Evolutionary conservation across 2,888 invertebrate species (phyloP), one percentile per base, ranked within the genome.

Genomic region (Tenthredo livida): DNA sequence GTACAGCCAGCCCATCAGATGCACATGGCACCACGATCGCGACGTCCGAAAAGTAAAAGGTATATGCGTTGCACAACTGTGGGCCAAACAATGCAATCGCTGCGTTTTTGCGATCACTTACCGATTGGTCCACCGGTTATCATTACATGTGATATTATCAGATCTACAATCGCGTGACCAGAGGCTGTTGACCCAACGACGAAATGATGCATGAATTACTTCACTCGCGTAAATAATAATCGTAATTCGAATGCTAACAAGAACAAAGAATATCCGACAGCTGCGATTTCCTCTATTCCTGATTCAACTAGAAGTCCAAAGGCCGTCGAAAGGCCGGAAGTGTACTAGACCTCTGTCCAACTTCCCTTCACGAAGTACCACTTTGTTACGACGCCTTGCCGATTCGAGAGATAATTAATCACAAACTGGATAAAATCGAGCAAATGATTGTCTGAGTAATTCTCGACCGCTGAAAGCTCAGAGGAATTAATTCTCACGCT

Each of bases 31-130:
- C n/a, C 10, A 54, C 17, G n/a, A 29, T 77, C 17, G 29, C 29
- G 33, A 77, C 0, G 29, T 29, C 54, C n/a, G 9, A 77, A 77
- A 77, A 77, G 77, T 77, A 54, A 77, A 47, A 77, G 54, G 54
- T 50, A 12, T 6, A 29, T 50, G 29, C 50, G 17, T 29, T 50
- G 54, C 77, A 77, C 17, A 50, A 54, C 15, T 29, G 37, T 7
- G 33, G 50, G 33, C 54, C 50, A 54, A 40, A 54, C 29, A 50
- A 77, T 77, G 50, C 54, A 29, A 50, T 77, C 6, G 54, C 33
- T 77, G 72, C 43, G 40, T 40, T 72, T 40, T 72, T 43, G 33
- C 25, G 29, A 70, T 21, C 72, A n/a, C 43, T 37, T 40, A 2
- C 5, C 10, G 29, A 29, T 61, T 61, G 21, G 3, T 9, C 61